A percentile compares a stretch with the other conserved stretches of the same genome.
Evolutionary conservation across 2,113 vertebrate genomes (phyloP).

Genomic region (Albula goreensis): DNA sequence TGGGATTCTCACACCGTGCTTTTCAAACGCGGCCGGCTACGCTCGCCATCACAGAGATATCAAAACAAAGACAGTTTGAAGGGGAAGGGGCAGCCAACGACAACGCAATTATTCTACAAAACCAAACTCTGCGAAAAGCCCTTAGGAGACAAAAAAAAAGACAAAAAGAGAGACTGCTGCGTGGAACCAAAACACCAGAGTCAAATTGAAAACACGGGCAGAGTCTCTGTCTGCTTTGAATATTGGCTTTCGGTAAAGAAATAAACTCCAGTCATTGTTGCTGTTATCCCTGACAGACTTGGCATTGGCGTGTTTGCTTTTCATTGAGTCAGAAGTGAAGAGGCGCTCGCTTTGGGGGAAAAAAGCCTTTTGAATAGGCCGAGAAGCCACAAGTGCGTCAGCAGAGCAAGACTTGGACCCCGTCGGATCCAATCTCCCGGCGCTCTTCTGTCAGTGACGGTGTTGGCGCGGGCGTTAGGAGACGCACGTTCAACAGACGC

Average conservation of each 20-base stretch:
- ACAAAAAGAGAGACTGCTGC: background rate
- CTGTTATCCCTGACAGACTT: background rate
- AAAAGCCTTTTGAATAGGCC: background rate
- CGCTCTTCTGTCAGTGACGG: background rate
- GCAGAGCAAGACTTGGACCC: background rate
- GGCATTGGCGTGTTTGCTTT: slow-evolving; percentile 20
- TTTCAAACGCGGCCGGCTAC: background rate
- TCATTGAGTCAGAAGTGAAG: slow-evolving; percentile 7
- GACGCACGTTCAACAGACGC: slow-evolving; percentile 3
- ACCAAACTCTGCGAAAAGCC: background rate
- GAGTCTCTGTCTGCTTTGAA: slow-evolving; percentile 11
- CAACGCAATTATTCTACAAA: background rate
- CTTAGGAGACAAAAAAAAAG: background rate
- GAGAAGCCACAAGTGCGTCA: slow-evolving; percentile 16
- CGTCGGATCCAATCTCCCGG: background rate
- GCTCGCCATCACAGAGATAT: background rate
- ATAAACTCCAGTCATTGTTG: slow-evolving; percentile 8
- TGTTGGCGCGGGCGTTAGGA: background rate
- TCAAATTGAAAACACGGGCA: slow-evolving; percentile 7
- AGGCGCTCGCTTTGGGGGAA: background rate
- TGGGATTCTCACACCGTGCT: background rate
- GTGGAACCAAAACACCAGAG: background rate
- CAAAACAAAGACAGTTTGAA: background rate
- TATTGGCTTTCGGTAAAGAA: slow-evolving; percentile 11
- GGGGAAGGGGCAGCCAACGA: background rate